phyloP scores from a whole-genome alignment of 2,113 vertebrate species.

The Beaufortia kweichowensis region DNA sequence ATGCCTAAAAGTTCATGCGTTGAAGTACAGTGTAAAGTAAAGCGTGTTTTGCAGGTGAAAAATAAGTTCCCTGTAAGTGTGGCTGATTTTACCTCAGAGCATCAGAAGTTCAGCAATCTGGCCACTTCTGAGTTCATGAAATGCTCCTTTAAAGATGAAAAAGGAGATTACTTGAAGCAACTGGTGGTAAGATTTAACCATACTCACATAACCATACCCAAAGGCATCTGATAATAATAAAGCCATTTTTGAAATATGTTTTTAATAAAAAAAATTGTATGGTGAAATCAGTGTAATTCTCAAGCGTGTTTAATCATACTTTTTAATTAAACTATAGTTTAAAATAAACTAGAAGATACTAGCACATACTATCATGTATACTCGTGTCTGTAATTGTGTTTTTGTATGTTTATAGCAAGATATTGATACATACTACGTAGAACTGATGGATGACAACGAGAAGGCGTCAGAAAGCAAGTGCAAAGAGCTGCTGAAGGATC shows the following conservation, averaged over 20 bases:
- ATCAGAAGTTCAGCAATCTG: constrained; percentile 31
- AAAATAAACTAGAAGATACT: too few relatives aligned
- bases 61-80: constrained; percentile 34
- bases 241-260: background rate
- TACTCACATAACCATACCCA: background rate
- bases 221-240: background rate
- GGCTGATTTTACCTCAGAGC: constrained; percentile 26
- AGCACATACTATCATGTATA: too few relatives aligned
- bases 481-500: constrained; percentile 41
- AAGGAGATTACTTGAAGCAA: constrained; percentile 33
- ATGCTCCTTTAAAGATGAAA: constrained; percentile 57
- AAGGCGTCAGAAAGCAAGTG: constrained; percentile 50
- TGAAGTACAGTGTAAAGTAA: background rate
- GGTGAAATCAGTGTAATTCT: too few relatives aligned
- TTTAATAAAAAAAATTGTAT: too few relatives aligned
- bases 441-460: constrained; percentile 51
- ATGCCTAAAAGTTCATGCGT: too few relatives aligned
- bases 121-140: constrained; percentile 51
- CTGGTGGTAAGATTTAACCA: constrained; percentile 36
- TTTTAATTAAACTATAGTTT: too few relatives aligned
- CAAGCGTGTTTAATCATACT: too few relatives aligned
- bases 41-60: constrained; percentile 36
- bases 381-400: background rate
- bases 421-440: constrained; percentile 33
- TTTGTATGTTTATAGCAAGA: constrained; percentile 39